A percentile compares a stretch with the other conserved stretches of the same genome.
phyloP scores from a whole-genome alignment of 2,113 vertebrate genomes.

The Chelonoidis abingdonii region DNA sequence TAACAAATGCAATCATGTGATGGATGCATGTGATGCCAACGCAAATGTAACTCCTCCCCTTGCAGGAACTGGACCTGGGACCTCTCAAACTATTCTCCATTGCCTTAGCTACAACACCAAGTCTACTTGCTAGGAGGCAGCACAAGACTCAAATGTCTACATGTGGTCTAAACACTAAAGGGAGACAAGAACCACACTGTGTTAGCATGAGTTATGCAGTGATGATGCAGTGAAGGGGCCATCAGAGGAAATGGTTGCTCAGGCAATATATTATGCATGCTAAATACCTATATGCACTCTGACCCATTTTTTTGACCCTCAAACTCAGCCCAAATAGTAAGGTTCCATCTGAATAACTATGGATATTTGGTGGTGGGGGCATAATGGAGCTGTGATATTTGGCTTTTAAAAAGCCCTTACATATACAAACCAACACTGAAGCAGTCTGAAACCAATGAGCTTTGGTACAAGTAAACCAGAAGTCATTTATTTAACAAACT shows the following conservation, averaged over 20 bases:
- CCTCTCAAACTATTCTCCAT: not conserved
- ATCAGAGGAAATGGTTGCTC: not conserved
- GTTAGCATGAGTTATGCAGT: not conserved
- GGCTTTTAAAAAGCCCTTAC: not conserved
- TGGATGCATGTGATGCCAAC: not conserved
- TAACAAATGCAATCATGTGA: not conserved
- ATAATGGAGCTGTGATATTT: not conserved
- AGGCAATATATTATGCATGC: not conserved
- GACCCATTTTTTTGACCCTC: not conserved
- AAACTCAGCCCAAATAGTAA: not conserved
- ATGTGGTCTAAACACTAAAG: not conserved
- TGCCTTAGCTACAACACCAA: not conserved
- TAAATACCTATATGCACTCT: not conserved
- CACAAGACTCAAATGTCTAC: not conserved
- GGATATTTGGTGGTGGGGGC: not conserved
- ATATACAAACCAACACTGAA: not conserved
- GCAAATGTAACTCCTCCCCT: not conserved
- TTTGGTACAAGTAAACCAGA: not conserved
- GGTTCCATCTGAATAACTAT: not conserved
- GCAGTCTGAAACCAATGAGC: not conserved
- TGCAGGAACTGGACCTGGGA: not conserved
- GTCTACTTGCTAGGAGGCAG: not conserved
- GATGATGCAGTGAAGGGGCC: rapidly evolving
- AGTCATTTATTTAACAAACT: not conserved
- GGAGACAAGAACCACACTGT: not conserved